Evolutionary conservation across 2,888 invertebrate genomes (phyloP).

Genomic region (Cataglyphis livida): DNA sequence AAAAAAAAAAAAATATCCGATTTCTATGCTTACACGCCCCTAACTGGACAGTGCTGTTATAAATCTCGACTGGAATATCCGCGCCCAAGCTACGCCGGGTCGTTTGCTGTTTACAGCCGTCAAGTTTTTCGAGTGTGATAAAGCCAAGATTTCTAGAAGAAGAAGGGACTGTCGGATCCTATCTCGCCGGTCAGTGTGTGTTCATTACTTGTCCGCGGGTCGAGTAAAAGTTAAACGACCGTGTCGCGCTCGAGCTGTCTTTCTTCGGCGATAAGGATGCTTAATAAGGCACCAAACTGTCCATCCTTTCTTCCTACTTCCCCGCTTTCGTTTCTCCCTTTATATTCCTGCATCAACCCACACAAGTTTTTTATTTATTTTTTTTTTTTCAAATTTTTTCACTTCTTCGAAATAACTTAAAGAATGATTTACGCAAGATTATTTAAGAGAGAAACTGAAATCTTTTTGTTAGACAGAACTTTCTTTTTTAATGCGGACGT

Average conservation of each 20-base stretch:
- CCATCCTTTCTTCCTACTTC: slow-evolving; percentile 62
- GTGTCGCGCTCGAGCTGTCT: slow-evolving; percentile 69
- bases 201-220: slow-evolving; percentile 73
- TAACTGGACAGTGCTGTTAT: slow-evolving; percentile 41
- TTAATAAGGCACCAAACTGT: slow-evolving; percentile 76
- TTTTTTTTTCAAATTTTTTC: slow-evolving; percentile 9
- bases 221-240: slow-evolving; percentile 79
- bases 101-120: slow-evolving; percentile 73
- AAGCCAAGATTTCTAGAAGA: slow-evolving; percentile 58
- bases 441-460: background rate
- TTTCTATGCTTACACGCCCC: background rate
- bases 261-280: slow-evolving; percentile 75
- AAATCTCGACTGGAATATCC: slow-evolving; percentile 63
- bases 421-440: background rate
- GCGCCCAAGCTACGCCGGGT: slow-evolving; percentile 56
- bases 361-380: slow-evolving; percentile 62
- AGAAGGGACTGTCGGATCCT: slow-evolving; percentile 60
- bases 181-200: slow-evolving; percentile 71
- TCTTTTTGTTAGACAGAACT: too few species aligned
- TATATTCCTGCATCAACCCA: slow-evolving; percentile 72
- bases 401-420: background rate
- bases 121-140: slow-evolving; percentile 74
- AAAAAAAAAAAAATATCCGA: background rate
- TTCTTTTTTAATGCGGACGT: background rate
- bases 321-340: slow-evolving; percentile 58